Evolutionary conservation across 2,113 vertebrate species (phyloP).

Genomic region (Grammomys surdaster): DNA sequence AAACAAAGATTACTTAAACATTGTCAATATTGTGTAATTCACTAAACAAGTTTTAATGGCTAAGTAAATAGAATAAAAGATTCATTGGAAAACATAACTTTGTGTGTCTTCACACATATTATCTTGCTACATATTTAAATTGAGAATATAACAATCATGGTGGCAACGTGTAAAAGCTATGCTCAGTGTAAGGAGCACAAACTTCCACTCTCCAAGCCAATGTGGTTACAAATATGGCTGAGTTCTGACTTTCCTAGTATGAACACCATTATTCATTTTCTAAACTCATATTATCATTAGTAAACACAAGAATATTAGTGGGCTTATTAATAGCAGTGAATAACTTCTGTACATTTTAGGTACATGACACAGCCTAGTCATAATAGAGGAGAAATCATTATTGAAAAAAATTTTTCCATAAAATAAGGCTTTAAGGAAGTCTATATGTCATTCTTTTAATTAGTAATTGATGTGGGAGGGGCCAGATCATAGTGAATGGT

Average conservation of each 20-base stretch:
- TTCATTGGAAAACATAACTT: neutral
- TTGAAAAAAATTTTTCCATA: neutral
- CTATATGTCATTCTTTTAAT: neutral
- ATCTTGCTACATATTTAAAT: neutral
- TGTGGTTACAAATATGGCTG: neutral
- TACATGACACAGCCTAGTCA: too few species aligned
- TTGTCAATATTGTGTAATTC: neutral
- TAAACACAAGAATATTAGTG: neutral
- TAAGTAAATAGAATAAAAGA: neutral
- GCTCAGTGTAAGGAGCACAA: neutral
- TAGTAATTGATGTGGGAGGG: neutral
- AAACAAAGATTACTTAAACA: neutral
- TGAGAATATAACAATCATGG: neutral
- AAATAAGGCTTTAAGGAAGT: neutral
- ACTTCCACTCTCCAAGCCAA: neutral
- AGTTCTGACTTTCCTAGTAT: neutral
- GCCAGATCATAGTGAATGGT: rapidly evolving
- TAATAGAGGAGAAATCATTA: neutral
- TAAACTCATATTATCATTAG: neutral
- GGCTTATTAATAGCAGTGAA: neutral
- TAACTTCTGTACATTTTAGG: neutral
- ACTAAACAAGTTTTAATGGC: neutral
- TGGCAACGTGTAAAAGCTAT: neutral
- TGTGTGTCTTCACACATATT: neutral
- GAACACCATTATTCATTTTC: neutral